Conservation (phyloP, 2,113 vertebrate species). For the Campylorhamphus procurvoides region DNA sequence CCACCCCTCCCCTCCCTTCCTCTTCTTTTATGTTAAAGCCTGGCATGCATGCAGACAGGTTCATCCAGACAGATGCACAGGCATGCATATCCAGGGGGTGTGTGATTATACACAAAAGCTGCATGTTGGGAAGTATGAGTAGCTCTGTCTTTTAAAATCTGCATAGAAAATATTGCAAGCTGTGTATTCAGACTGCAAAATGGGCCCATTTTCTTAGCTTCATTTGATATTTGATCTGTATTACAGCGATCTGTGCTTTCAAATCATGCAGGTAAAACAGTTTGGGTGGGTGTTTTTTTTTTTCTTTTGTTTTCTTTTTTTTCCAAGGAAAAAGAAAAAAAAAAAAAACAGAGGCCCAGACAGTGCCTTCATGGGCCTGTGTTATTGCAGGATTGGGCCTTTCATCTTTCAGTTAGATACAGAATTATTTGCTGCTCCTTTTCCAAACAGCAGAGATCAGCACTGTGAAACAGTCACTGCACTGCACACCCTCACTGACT, state of each 20-base stretch:
- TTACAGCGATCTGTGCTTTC: not conserved
- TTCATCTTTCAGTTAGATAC: not conserved
- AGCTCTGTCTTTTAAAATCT: not conserved
- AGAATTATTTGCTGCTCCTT: not conserved
- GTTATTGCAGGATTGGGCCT: not conserved
- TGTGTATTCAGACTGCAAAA: not conserved
- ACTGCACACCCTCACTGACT: not conserved
- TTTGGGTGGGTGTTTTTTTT: no score
- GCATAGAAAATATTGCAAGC: not conserved
- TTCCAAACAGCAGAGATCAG: not conserved
- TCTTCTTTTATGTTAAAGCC: constrained; percentile 19
- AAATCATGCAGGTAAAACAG: not conserved
- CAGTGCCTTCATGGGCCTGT: not conserved
- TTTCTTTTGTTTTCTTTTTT: not conserved
- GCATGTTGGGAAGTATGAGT: not conserved
- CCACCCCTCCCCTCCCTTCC: no score
- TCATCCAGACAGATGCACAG: not conserved
- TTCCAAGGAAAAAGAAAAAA: not conserved
- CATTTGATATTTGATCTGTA: not conserved
- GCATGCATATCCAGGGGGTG: not conserved
- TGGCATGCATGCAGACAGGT: not conserved
- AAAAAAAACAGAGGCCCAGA: not conserved
- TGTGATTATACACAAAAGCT: not conserved
- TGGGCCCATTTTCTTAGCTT: not conserved
- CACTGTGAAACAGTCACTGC: not conserved